phyloP scores from a whole-genome alignment of 1,140 invertebrate genomes.

The Oedothorax gibbosus region DNA sequence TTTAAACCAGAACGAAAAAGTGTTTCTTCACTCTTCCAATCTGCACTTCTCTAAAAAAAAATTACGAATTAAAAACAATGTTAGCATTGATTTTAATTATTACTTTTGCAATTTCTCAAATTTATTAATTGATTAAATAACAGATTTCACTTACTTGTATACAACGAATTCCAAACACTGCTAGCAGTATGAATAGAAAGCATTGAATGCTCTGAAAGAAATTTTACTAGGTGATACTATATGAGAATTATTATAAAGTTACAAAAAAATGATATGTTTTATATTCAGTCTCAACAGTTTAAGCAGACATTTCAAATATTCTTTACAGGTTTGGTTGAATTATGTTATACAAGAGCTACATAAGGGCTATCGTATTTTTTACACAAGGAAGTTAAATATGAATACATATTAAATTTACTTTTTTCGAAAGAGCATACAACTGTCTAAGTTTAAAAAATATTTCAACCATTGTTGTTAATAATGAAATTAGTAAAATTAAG shows the following conservation, averaged over 20 bases:
- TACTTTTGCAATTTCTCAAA: background rate
- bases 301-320: too few relatives aligned
- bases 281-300: too few relatives aligned
- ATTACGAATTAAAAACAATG: background rate
- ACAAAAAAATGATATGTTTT: background rate
- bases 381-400: too few relatives aligned
- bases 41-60: slow-evolving; percentile 75
- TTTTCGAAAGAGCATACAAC: too few relatives aligned
- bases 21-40: slow-evolving; percentile 83
- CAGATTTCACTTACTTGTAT: slow-evolving; percentile 63
- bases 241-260: background rate
- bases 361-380: too few relatives aligned
- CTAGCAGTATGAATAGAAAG: slow-evolving; percentile 63
- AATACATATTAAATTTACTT: too few relatives aligned
- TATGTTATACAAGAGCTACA: too few relatives aligned
- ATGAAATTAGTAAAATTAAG: too few relatives aligned
- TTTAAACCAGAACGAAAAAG: slow-evolving; percentile 79
- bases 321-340: too few relatives aligned
- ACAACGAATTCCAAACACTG: slow-evolving; percentile 73
- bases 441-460: too few relatives aligned
- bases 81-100: background rate
- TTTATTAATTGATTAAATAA: slow-evolving; percentile 5
- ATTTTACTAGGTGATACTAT: slow-evolving; percentile 19
- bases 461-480: too few relatives aligned
- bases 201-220: slow-evolving; percentile 62